These are phyloP conservation scores for Stenurella melanura DNA, from an alignment of 2,888 invertebrate species.

Conservation along the genomic window DNA sequence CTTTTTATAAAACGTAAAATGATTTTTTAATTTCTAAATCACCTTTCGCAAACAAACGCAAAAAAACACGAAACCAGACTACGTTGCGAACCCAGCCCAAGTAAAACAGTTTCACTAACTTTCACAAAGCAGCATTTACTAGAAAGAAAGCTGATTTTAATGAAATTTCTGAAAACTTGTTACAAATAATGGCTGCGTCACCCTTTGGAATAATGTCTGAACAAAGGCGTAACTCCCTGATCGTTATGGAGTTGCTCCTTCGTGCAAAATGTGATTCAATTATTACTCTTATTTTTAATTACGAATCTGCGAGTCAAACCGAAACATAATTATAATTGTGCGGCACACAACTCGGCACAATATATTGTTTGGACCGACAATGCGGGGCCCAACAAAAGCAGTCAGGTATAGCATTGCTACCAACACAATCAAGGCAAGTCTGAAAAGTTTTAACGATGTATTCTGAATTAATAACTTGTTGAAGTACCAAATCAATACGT, in stretches of 20 bases:
- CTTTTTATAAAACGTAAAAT: not conserved
- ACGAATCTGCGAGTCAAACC: slow-evolving; percentile 70
- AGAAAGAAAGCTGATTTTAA: slow-evolving; percentile 19
- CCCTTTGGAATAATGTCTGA: slow-evolving; percentile 35
- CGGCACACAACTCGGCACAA: slow-evolving; percentile 70
- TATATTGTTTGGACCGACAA: slow-evolving; percentile 71
- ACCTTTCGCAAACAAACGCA: not conserved
- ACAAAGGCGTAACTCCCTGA: slow-evolving; percentile 35
- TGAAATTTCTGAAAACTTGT: slow-evolving; percentile 35
- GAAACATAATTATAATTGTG: slow-evolving; percentile 73
- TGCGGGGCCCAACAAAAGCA: slow-evolving; percentile 69
- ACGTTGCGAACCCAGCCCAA: not conserved
- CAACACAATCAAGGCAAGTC: slow-evolving; percentile 72
- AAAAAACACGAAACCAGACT: slow-evolving; percentile 5
- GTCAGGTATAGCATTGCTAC: slow-evolving; percentile 71
- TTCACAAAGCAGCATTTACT: slow-evolving; percentile 1
- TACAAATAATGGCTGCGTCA: slow-evolving; percentile 36
- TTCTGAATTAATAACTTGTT: slow-evolving; percentile 73
- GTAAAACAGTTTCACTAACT: slow-evolving; percentile 1
- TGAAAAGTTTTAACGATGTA: slow-evolving; percentile 74
- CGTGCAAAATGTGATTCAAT: slow-evolving; percentile 53
- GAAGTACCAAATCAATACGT: slow-evolving; percentile 70
- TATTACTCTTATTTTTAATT: slow-evolving; percentile 69
- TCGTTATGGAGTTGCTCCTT: slow-evolving; percentile 44
- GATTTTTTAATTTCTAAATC: not conserved